Evolutionary conservation across 2,113 vertebrate species (phyloP).

Genomic region (Chaetodon auriga): DNA sequence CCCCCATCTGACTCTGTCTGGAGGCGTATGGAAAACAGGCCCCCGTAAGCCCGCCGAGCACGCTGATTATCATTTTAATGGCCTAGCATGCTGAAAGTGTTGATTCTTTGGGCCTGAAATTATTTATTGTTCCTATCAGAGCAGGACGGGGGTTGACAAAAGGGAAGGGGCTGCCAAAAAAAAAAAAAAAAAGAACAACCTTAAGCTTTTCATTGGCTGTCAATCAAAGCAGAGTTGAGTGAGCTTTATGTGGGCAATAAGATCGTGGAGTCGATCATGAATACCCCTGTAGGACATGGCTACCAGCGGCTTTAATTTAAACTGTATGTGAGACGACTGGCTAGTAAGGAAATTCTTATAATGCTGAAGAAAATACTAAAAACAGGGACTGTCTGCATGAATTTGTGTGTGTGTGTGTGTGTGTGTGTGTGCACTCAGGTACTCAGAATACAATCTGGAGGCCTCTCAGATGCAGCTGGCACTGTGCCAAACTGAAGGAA

Average conservation of each 20-base stretch:
- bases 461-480: conserved; percentile 59
- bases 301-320: conserved; percentile 12
- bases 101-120: conserved; percentile 49
- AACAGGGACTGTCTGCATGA: conserved; percentile 5
- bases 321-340: conserved; percentile 6
- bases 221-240: conserved; percentile 23
- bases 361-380: conserved; percentile 29
- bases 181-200: conserved; percentile 4
- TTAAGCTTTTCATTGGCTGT: conserved; percentile 37
- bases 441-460: conserved; percentile 52
- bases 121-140: conserved; percentile 59
- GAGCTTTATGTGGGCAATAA: conserved; percentile 25
- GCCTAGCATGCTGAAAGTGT: conserved; percentile 33
- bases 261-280: not conserved
- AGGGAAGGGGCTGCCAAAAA: conserved; percentile 7
- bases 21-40: conserved; percentile 40
- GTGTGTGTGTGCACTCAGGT: conserved; percentile 25
- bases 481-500: conserved; percentile 51
- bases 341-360: conserved; percentile 15
- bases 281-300: not conserved
- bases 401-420: conserved; percentile 8
- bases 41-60: conserved; percentile 21
- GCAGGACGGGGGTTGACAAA: conserved; percentile 33
- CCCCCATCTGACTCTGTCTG: conserved; percentile 43
- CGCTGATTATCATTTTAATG: conserved; percentile 66